These are phyloP conservation scores for Prunella strophiata DNA, from an alignment of 2,797 vertebrate species.

Conservation along the genomic window DNA sequence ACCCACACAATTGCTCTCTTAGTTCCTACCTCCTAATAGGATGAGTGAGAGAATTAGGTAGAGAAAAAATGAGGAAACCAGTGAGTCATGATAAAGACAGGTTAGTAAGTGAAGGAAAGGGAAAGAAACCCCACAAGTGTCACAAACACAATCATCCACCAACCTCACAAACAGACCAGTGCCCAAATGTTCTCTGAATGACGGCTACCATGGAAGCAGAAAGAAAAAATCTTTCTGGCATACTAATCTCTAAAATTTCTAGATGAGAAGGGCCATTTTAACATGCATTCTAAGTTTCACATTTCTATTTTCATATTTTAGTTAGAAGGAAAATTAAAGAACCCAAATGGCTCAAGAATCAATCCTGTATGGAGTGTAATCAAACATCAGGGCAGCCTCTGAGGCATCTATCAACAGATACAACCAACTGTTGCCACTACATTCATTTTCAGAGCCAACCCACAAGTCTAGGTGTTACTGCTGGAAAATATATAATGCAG, in stretches of 20 bases:
- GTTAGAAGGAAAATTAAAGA: not conserved
- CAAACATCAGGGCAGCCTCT: not conserved
- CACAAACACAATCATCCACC: not conserved
- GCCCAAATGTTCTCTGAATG: not conserved
- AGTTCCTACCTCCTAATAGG: not conserved
- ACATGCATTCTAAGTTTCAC: not conserved
- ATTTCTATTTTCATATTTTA: constrained; percentile 1
- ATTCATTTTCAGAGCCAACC: constrained; percentile 33
- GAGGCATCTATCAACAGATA: constrained; percentile 32
- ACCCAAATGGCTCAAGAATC: not conserved
- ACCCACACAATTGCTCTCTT: not conserved
- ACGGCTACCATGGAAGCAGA: not conserved
- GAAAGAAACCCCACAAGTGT: no score
- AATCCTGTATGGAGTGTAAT: not conserved
- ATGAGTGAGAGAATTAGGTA: not conserved
- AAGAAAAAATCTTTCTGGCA: not conserved
- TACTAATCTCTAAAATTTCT: not conserved
- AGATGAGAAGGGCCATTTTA: not conserved
- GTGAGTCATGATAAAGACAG: not conserved
- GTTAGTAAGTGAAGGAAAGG: not conserved
- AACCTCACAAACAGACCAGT: not conserved
- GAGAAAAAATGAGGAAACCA: not conserved
- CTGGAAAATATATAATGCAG: constrained; percentile 45
- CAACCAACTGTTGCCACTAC: not conserved
- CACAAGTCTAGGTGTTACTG: constrained; percentile 15